A percentile compares a stretch with the other conserved stretches of the same genome.
Evolutionary conservation across 1,140 invertebrate genomes (phyloP).

Genomic region (Leptinotarsa undecemlineata): DNA sequence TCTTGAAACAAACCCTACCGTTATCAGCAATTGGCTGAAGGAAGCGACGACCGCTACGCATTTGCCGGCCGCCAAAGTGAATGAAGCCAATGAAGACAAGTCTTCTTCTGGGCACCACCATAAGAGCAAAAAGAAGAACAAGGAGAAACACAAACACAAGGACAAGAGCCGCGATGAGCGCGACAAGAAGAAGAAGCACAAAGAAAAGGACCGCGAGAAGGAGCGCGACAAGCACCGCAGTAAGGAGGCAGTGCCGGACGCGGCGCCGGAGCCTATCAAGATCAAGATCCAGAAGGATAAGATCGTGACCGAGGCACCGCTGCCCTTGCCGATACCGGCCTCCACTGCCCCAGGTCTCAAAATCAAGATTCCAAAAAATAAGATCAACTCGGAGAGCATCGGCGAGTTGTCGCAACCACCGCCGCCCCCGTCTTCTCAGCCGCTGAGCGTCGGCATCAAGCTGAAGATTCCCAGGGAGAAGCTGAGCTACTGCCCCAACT

Average conservation of each 20-base stretch:
- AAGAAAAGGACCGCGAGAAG: slow-evolving; percentile 62
- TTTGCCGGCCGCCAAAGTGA: slow-evolving; percentile 35
- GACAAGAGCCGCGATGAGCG: slow-evolving; percentile 56
- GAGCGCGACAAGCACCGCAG: slow-evolving; percentile 53
- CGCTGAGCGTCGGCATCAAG: slow-evolving; percentile 52
- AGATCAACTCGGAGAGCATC: slow-evolving; percentile 57
- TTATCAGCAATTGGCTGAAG: slow-evolving; percentile 53
- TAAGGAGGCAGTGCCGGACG: slow-evolving; percentile 24
- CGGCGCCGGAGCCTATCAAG: slow-evolving; percentile 59
- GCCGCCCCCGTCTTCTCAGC: not conserved
- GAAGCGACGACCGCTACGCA: slow-evolving; percentile 46
- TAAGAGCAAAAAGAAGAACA: slow-evolving; percentile 66
- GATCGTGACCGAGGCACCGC: slow-evolving; percentile 47
- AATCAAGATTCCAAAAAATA: slow-evolving; percentile 68
- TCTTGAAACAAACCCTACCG: slow-evolving; percentile 51
- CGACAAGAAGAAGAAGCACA: slow-evolving; percentile 67
- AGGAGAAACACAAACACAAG: slow-evolving; percentile 64
- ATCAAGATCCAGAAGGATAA: slow-evolving; percentile 72
- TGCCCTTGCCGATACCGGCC: slow-evolving; percentile 18
- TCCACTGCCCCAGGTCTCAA: slow-evolving; percentile 56
- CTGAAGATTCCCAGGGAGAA: slow-evolving; percentile 63
- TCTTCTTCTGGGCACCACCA: slow-evolving; percentile 49
- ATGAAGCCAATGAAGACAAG: slow-evolving; percentile 52
- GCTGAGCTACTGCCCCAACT: slow-evolving; percentile 47
- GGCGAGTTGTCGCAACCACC: slow-evolving; percentile 42